Evolutionary conservation across 2,888 invertebrate species (phyloP).

Genomic region (Himalopsyche anomala): DNA sequence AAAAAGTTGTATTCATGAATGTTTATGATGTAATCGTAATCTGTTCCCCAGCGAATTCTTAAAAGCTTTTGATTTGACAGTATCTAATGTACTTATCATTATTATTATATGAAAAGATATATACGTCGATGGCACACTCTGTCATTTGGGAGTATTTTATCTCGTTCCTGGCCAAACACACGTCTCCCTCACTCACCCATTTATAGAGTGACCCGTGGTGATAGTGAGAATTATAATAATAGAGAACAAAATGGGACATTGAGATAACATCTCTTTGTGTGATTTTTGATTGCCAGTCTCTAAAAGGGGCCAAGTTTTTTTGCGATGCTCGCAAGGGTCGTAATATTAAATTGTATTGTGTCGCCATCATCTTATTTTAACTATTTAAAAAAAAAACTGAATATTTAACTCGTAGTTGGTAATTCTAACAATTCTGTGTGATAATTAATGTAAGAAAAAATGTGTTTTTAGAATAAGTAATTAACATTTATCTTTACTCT

Average conservation of each 20-base stretch:
- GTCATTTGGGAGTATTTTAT: slow-evolving; percentile 5
- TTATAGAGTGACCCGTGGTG: slow-evolving; percentile 38
- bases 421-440: no score
- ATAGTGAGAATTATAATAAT: slow-evolving; percentile 31
- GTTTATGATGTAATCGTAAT: slow-evolving; percentile 12
- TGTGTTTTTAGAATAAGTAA: no score
- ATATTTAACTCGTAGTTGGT: no score
- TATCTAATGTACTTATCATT: slow-evolving; percentile 35
- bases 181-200: slow-evolving; percentile 8
- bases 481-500: no score
- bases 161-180: not conserved
- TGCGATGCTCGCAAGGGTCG: not conserved
- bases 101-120: slow-evolving; percentile 27
- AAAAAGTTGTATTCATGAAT: not conserved
- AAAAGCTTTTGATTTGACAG: slow-evolving; percentile 41
- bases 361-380: not conserved
- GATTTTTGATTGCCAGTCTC: slow-evolving; percentile 33
- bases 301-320: slow-evolving; percentile 31
- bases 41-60: slow-evolving; percentile 10
- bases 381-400: no score
- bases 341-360: not conserved
- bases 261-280: slow-evolving; percentile 40
- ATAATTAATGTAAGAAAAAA: no score
- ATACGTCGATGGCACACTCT: slow-evolving; percentile 16
- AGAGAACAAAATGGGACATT: slow-evolving; percentile 37